phyloP scores from a whole-genome alignment of 2,113 vertebrate species.

The Dolichallabes microphthalmus region DNA sequence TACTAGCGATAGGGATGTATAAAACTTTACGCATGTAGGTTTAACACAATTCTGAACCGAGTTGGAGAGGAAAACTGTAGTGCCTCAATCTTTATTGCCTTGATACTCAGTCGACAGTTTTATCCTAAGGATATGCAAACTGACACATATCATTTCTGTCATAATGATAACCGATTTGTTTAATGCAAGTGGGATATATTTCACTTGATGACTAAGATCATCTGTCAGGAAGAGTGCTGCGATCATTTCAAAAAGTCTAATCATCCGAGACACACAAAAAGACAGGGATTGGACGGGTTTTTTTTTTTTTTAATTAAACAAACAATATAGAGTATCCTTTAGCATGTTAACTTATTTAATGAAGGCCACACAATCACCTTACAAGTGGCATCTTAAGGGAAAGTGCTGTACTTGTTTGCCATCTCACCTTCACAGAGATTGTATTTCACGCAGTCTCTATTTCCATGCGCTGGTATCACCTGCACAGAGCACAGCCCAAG shows the following conservation, averaged over 20 bases:
- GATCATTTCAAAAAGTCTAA: background rate
- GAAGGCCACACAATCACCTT: background rate
- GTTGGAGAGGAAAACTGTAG: background rate
- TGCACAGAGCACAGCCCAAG: slow-evolving; percentile 2
- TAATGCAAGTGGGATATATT: slow-evolving; percentile 5
- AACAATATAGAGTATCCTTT: background rate
- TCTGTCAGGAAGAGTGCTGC: background rate
- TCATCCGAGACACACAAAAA: background rate
- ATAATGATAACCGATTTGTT: background rate
- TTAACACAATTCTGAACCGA: background rate
- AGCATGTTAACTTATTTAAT: background rate
- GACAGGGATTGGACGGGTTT: no score
- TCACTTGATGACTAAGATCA: slow-evolving; percentile 1
- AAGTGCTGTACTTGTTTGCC: slow-evolving; percentile 18
- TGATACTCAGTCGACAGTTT: background rate
- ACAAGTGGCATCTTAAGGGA: slow-evolving; percentile 15
- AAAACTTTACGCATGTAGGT: background rate
- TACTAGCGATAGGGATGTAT: background rate
- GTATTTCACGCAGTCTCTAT: slow-evolving; percentile 26
- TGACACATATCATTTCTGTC: slow-evolving; percentile 1
- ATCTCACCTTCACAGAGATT: slow-evolving; percentile 23
- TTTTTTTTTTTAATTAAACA: background rate
- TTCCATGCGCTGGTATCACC: slow-evolving; percentile 14
- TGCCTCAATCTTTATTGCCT: background rate
- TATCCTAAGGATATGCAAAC: background rate